These are phyloP conservation scores for Telmatherina bonti DNA, from an alignment of 2,797 vertebrate species.

Conservation along the genomic window DNA sequence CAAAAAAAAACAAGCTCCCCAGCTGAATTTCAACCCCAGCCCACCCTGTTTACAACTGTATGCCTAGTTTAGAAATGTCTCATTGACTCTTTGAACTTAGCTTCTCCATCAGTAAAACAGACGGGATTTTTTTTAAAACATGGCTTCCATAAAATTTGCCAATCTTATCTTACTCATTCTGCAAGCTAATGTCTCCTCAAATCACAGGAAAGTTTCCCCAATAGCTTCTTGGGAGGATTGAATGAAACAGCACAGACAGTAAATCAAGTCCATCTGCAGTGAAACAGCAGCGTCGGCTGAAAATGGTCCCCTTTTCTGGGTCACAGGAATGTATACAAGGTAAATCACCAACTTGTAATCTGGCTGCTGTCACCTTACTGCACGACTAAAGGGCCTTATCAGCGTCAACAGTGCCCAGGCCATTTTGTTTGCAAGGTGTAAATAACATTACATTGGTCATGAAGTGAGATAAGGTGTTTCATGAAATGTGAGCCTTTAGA, in stretches of 20 bases:
- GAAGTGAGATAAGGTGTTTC: conserved; percentile 73
- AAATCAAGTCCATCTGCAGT: conserved; percentile 51
- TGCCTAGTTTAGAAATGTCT: too few species aligned
- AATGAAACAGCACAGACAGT: conserved; percentile 57
- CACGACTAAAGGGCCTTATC: conserved; percentile 70
- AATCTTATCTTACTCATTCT: conserved; percentile 42
- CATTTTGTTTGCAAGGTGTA: conserved; percentile 76
- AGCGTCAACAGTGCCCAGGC: conserved; percentile 53
- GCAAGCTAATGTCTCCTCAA: conserved; percentile 50
- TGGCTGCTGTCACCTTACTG: conserved; percentile 72
- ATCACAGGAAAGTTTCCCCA: conserved; percentile 37
- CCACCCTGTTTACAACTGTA: too few species aligned
- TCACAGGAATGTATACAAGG: conserved; percentile 74
- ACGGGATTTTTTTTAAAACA: conserved; percentile 45
- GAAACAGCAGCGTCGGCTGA: conserved; percentile 43
- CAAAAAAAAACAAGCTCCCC: too few species aligned
- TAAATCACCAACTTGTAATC: conserved; percentile 79
- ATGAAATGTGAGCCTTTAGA: conserved; percentile 72
- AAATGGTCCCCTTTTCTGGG: conserved; percentile 68
- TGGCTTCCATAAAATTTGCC: conserved; percentile 20
- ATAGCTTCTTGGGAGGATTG: conserved; percentile 49
- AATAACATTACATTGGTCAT: conserved; percentile 75
- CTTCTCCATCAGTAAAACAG: conserved; percentile 34
- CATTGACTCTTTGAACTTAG: background rate
- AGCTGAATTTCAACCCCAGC: too few species aligned